phyloP scores from a whole-genome alignment of 2,888 invertebrate species.

The Noctua comes region DNA sequence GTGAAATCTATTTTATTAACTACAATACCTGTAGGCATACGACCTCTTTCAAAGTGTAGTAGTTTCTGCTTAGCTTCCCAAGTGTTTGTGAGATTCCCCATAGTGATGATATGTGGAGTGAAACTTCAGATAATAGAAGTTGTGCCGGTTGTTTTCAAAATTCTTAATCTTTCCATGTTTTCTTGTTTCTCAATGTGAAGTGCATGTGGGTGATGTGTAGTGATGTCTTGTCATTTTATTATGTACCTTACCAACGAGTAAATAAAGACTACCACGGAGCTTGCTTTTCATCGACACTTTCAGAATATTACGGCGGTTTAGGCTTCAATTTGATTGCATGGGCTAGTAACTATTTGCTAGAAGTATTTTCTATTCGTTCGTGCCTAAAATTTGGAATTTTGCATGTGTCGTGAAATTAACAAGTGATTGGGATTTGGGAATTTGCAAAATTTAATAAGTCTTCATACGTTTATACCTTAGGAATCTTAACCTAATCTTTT shows the following conservation, averaged over 20 bases:
- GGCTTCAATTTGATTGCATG: constrained; percentile 57
- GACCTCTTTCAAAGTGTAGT: constrained; percentile 52
- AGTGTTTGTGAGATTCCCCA: constrained; percentile 57
- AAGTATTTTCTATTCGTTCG: constrained; percentile 52
- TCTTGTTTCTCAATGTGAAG: constrained; percentile 59
- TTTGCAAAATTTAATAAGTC: background rate
- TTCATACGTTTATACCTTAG: background rate
- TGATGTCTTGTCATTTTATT: constrained; percentile 57
- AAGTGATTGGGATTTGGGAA: constrained; percentile 39
- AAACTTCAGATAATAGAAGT: constrained; percentile 20
- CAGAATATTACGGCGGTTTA: constrained; percentile 33
- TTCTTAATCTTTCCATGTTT: constrained; percentile 42
- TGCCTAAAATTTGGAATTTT: constrained; percentile 56
- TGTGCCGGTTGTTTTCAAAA: constrained; percentile 34
- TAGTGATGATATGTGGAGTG: constrained; percentile 62
- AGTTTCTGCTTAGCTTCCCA: constrained; percentile 43
- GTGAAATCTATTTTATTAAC: constrained; percentile 45
- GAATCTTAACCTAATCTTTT: background rate
- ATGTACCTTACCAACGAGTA: constrained; percentile 51
- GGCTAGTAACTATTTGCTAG: constrained; percentile 55
- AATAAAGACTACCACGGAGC: constrained; percentile 60
- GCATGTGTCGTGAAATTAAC: constrained; percentile 50
- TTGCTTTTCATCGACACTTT: constrained; percentile 60
- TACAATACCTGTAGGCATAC: constrained; percentile 26
- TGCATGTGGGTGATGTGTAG: constrained; percentile 68